Evolutionary conservation across 2,797 vertebrate species (phyloP).

Genomic region (Bradypus variegatus): DNA sequence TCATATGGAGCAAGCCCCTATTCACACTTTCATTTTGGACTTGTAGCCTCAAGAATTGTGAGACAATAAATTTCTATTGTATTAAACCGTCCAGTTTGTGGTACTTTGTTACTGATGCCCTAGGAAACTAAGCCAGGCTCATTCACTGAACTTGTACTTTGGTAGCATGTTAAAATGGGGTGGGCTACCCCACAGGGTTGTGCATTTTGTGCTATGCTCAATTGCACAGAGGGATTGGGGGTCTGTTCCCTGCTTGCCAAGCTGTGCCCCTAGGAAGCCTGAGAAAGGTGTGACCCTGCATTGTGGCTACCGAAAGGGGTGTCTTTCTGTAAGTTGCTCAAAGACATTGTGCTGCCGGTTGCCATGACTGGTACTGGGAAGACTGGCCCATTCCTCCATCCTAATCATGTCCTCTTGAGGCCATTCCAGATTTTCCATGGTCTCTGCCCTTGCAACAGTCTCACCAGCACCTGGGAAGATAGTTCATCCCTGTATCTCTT

Average conservation of each 20-base stretch:
- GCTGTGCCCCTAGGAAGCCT: not conserved
- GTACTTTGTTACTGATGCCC: no score
- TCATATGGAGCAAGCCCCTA: no score
- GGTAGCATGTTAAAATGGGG: no score
- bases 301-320: not conserved
- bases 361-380: not conserved
- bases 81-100: no score
- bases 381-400: not conserved
- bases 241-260: not conserved
- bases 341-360: not conserved
- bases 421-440: not conserved
- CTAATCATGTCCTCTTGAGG: slow-evolving; percentile 13
- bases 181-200: not conserved
- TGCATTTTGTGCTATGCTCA: not conserved
- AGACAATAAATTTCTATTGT: no score
- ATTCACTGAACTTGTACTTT: not conserved
- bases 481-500: not conserved
- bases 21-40: no score
- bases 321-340: not conserved
- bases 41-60: no score
- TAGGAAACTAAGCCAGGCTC: not conserved
- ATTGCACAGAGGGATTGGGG: not conserved
- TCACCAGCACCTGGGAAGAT: slow-evolving; percentile 2
- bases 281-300: not conserved
- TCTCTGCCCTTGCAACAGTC: not conserved